A percentile compares a stretch with the other conserved stretches of the same genome.
These are phyloP conservation scores for Bibio marci DNA, from an alignment of 2,888 invertebrate species.

Conservation along the genomic window DNA sequence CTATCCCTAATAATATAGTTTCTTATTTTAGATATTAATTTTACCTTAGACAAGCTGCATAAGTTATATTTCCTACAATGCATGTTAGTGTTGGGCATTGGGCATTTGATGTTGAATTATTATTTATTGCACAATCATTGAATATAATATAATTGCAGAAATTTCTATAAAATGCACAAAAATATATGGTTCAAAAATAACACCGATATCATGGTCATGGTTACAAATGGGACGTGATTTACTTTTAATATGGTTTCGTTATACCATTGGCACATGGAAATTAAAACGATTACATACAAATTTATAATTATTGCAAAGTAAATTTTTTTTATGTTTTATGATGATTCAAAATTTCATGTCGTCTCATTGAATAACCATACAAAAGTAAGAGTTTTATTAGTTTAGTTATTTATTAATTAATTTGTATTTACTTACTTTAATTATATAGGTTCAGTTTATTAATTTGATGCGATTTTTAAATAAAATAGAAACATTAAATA, in stretches of 20 bases:
- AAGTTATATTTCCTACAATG: slow-evolving; percentile 61
- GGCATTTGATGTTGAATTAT: slow-evolving; percentile 98
- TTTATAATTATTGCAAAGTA: too few relatives aligned
- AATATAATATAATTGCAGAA: slow-evolving; percentile 72
- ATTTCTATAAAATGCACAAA: slow-evolving; percentile 91
- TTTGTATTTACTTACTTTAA: too few relatives aligned
- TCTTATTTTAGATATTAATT: slow-evolving; percentile 98
- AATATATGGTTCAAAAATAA: slow-evolving; percentile 79
- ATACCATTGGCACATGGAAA: slow-evolving; percentile 79
- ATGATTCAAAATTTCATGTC: too few relatives aligned
- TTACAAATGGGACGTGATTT: slow-evolving; percentile 94
- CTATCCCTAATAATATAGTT: too few relatives aligned
- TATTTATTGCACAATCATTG: slow-evolving; percentile 78
- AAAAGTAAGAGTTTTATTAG: too few relatives aligned
- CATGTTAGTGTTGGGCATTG: slow-evolving; percentile 97
- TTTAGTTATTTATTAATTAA: too few relatives aligned
- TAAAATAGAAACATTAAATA: too few relatives aligned
- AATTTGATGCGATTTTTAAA: too few relatives aligned
- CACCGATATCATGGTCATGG: slow-evolving; percentile 92
- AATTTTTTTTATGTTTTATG: too few relatives aligned
- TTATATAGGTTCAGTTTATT: too few relatives aligned
- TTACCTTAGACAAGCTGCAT: slow-evolving; percentile 70
- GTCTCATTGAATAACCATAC: too few relatives aligned
- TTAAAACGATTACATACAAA: slow-evolving; percentile 18
- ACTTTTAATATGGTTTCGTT: slow-evolving; percentile 79